These are phyloP conservation scores for Dichetophora obliterata DNA, from an alignment of 2,888 invertebrate genomes.

Conservation along the genomic window DNA sequence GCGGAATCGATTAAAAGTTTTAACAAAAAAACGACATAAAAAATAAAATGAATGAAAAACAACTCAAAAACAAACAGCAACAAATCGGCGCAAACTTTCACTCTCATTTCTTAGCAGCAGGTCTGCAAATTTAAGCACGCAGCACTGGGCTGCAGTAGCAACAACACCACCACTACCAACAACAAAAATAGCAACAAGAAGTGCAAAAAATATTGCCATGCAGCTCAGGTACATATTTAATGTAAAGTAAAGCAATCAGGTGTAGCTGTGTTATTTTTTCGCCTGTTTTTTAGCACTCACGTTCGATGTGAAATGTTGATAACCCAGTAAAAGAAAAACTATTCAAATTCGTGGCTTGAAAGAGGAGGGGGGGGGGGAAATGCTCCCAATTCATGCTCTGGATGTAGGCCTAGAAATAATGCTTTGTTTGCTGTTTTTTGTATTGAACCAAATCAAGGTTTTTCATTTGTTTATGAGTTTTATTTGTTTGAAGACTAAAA, in stretches of 20 bases:
- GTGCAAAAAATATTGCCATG: neutral
- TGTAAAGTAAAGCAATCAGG: neutral
- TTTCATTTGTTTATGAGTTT: too few species aligned
- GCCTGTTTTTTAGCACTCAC: conserved; percentile 27
- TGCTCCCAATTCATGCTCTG: conserved; percentile 18
- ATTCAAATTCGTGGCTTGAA: neutral
- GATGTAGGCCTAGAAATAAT: too few species aligned
- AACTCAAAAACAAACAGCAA: neutral
- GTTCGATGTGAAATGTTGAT: conserved; percentile 38
- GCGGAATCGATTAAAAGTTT: neutral
- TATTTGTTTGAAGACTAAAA: too few species aligned
- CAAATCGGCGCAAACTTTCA: conserved; percentile 28
- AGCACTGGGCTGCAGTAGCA: conserved; percentile 3
- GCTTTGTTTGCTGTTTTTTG: too few species aligned
- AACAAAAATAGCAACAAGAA: too few species aligned
- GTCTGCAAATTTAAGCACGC: conserved; percentile 27
- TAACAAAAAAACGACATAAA: neutral
- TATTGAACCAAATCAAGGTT: too few species aligned
- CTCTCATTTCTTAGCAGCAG: conserved; percentile 26
- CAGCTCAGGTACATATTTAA: neutral
- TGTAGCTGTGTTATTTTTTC: neutral
- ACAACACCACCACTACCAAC: neutral
- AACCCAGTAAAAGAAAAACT: conserved; percentile 38
- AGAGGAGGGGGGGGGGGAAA: neutral
- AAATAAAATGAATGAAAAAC: neutral